Evolutionary conservation across 1,140 invertebrate genomes (phyloP).

Genomic region (Drosophila ercepeae): DNA sequence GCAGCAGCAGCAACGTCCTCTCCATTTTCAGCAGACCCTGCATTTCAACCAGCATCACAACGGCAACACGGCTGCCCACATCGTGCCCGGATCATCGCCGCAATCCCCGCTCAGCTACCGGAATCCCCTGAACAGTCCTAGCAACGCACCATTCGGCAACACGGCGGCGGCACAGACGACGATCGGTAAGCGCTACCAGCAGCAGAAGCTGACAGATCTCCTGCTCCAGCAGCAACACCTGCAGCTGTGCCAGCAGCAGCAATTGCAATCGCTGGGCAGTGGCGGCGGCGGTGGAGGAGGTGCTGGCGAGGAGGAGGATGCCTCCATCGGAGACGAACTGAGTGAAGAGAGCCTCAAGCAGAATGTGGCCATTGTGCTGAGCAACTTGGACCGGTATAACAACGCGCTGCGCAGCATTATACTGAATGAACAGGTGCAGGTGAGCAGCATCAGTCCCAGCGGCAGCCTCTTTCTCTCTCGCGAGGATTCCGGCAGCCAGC

Average conservation of each 20-base stretch:
- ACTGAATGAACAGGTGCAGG: conserved; percentile 78
- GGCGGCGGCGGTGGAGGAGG: background rate
- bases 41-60: conserved; percentile 60
- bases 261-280: conserved; percentile 58
- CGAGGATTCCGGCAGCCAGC: conserved; percentile 34
- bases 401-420: conserved; percentile 81
- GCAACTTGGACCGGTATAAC: conserved; percentile 81
- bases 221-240: conserved; percentile 77
- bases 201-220: conserved; percentile 79
- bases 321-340: conserved; percentile 62
- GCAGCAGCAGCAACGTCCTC: conserved; percentile 48
- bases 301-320: conserved; percentile 35
- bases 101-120: conserved; percentile 69
- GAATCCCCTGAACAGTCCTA: conserved; percentile 78
- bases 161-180: conserved; percentile 42
- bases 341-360: conserved; percentile 83
- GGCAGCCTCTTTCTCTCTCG: conserved; percentile 50
- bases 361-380: conserved; percentile 83
- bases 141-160: conserved; percentile 61
- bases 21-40: conserved; percentile 34
- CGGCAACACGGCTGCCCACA: conserved; percentile 72
- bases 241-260: conserved; percentile 75
- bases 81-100: conserved; percentile 54
- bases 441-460: conserved; percentile 49
- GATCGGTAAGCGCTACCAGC: conserved; percentile 67